phyloP scores from a whole-genome alignment of 2,888 invertebrate species.

The Eulithis testata region DNA sequence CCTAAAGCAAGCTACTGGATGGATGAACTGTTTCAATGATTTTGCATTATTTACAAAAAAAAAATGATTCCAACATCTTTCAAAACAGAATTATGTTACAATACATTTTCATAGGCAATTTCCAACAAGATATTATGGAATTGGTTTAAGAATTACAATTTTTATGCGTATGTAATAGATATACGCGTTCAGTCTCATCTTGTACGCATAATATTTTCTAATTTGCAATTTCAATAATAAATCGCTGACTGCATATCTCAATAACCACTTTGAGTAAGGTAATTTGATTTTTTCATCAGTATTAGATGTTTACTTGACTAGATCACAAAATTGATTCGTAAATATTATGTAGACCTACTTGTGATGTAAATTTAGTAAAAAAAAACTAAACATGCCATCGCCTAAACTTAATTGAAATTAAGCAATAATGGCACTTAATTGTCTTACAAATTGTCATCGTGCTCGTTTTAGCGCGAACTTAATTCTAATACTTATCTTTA shows the following conservation, averaged over 20 bases:
- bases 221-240: conserved; percentile 45
- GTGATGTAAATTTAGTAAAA: conserved; percentile 39
- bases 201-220: conserved; percentile 51
- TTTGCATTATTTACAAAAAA: conserved; percentile 28
- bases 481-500: conserved; percentile 27
- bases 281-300: conserved; percentile 27
- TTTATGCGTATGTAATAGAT: conserved; percentile 52
- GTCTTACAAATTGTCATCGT: conserved; percentile 36
- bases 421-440: conserved; percentile 68
- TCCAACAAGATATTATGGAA: neutral
- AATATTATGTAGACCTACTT: conserved; percentile 30
- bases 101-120: no score
- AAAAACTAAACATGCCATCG: conserved; percentile 45
- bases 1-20: conserved; percentile 69
- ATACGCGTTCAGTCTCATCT: conserved; percentile 76
- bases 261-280: neutral
- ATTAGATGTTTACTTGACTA: conserved; percentile 57
- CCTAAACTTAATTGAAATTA: conserved; percentile 47
- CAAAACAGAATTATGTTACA: no score
- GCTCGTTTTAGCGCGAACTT: conserved; percentile 29
- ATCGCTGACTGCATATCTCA: conserved; percentile 20
- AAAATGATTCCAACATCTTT: conserved; percentile 12
- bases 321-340: conserved; percentile 46
- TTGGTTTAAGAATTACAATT: conserved; percentile 45
- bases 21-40: conserved; percentile 51